phyloP scores from a whole-genome alignment of 2,113 vertebrate genomes.

The Stictonetta naevosa region DNA sequence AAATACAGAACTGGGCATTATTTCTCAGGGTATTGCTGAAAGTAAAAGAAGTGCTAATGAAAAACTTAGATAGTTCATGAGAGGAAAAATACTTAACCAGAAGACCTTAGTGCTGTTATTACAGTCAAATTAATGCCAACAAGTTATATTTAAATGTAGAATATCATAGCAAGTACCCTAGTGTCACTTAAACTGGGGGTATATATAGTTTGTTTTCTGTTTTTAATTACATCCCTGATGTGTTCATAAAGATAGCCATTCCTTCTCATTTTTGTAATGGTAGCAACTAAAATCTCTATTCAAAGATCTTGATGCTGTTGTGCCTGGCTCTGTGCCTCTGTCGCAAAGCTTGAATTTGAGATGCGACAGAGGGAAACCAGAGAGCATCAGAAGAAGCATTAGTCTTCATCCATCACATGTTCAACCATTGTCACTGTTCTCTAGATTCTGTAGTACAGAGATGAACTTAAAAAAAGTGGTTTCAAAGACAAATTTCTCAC shows the following conservation, averaged over 20 bases:
- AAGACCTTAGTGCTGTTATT: neutral
- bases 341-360: neutral
- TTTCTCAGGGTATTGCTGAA: neutral
- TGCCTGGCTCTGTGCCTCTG: neutral
- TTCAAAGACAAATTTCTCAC: neutral
- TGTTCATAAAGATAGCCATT: neutral
- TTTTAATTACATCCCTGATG: neutral
- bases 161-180: neutral
- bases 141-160: neutral
- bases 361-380: neutral
- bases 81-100: neutral
- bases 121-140: neutral
- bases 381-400: neutral
- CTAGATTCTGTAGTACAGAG: neutral
- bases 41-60: neutral
- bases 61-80: neutral
- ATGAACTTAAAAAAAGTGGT: neutral
- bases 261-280: neutral
- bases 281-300: neutral
- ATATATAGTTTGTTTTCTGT: neutral
- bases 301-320: neutral
- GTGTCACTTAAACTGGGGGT: neutral
- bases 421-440: neutral
- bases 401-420: neutral
- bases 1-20: neutral